phyloP scores from a whole-genome alignment of 2,113 vertebrate species.

The Mormoops blainvillei region DNA sequence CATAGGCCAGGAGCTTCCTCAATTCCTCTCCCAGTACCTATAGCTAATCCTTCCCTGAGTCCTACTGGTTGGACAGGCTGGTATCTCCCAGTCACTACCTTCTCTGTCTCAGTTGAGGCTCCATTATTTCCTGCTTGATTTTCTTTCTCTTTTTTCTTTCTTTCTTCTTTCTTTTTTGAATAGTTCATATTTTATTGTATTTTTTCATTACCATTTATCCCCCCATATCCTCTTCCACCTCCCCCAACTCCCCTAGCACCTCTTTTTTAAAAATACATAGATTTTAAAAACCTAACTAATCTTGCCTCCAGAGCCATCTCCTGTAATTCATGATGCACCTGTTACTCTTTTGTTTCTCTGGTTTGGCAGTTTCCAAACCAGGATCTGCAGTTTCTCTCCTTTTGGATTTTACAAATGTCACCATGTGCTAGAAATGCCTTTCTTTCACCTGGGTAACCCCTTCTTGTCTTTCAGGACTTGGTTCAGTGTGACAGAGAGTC shows the following conservation, averaged over 20 bases:
- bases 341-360: neutral
- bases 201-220: too few species aligned
- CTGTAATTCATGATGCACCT: neutral
- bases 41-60: neutral
- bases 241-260: too few species aligned
- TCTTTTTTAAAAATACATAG: neutral
- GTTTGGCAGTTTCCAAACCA: neutral
- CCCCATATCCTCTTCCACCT: too few species aligned
- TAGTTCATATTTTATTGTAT: too few species aligned
- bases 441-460: neutral
- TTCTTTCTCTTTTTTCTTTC: neutral
- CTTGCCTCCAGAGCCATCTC: neutral
- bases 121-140: neutral
- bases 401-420: neutral
- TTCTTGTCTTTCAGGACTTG: slow-evolving; percentile 1
- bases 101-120: neutral
- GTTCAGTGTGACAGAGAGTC: neutral
- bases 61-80: neutral
- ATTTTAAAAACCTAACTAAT: neutral
- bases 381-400: neutral
- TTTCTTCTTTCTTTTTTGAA: neutral
- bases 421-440: neutral
- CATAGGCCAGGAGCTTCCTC: neutral
- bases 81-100: neutral
- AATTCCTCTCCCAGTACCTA: neutral